Evolutionary conservation across 2,888 invertebrate genomes (phyloP).

Genomic region (Drosophila cracens): DNA sequence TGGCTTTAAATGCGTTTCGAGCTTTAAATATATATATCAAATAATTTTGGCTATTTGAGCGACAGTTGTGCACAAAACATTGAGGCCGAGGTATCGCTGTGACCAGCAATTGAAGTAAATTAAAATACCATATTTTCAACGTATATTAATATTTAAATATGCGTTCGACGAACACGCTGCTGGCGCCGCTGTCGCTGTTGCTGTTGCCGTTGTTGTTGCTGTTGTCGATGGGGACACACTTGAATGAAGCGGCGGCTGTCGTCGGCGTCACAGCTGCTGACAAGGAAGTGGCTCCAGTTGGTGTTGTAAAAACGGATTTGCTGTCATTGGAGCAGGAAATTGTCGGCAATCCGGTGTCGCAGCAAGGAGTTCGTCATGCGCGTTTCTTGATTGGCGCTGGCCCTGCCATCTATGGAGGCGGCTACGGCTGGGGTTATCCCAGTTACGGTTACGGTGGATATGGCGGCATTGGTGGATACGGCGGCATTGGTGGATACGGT

Average conservation of each 20-base stretch:
- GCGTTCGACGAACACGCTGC: slow-evolving; percentile 40
- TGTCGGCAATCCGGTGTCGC: slow-evolving; percentile 62
- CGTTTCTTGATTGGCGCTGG: slow-evolving; percentile 53
- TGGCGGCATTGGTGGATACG: slow-evolving; percentile 32
- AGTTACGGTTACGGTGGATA: slow-evolving; percentile 49
- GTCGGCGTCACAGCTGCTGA: slow-evolving; percentile 60
- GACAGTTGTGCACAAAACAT: slow-evolving; percentile 57
- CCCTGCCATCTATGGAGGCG: slow-evolving; percentile 47
- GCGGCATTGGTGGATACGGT: slow-evolving; percentile 10
- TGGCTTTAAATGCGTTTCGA: slow-evolving; percentile 31
- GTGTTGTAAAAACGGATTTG: slow-evolving; percentile 75
- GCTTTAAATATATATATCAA: slow-evolving; percentile 58
- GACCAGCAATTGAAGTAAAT: slow-evolving; percentile 53
- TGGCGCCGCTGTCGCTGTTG: slow-evolving; percentile 25
- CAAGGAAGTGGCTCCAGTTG: slow-evolving; percentile 76
- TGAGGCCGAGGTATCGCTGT: slow-evolving; percentile 25
- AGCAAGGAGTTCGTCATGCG: slow-evolving; percentile 32
- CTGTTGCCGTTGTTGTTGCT: slow-evolving; percentile 52
- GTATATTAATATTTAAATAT: slow-evolving; percentile 65
- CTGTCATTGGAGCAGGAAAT: slow-evolving; percentile 77
- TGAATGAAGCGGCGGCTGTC: slow-evolving; percentile 24
- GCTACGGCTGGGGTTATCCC: slow-evolving; percentile 53
- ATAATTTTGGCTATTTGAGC: slow-evolving; percentile 31
- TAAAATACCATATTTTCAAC: slow-evolving; percentile 56
- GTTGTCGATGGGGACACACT: slow-evolving; percentile 26